These are phyloP conservation scores for Xenopus petersii DNA, from an alignment of 2,797 vertebrate genomes.

Conservation along the genomic window DNA sequence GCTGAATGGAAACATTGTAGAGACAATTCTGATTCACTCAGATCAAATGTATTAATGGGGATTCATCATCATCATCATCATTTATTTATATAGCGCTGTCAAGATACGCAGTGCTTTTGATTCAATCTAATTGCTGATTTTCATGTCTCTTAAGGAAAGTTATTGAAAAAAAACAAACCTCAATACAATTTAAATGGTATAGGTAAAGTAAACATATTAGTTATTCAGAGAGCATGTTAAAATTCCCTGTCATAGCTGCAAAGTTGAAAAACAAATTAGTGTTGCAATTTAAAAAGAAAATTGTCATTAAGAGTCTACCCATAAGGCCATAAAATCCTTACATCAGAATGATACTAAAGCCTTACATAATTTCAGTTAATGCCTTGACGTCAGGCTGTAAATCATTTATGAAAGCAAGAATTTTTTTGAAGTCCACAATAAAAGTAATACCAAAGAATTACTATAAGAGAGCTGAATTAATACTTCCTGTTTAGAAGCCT, in stretches of 20 bases:
- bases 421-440: too few relatives aligned
- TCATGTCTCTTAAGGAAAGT: conserved; percentile 14
- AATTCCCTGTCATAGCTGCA: conserved; percentile 30
- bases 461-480: too few relatives aligned
- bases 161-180: neutral
- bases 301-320: conserved; percentile 17
- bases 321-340: conserved; percentile 27
- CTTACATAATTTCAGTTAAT: conserved; percentile 33
- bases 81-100: too few relatives aligned
- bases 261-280: conserved; percentile 42
- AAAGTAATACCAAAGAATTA: too few relatives aligned
- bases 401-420: too few relatives aligned
- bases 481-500: too few relatives aligned
- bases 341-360: conserved; percentile 28
- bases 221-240: conserved; percentile 19
- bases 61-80: too few relatives aligned
- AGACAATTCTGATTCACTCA: conserved; percentile 45
- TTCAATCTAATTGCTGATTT: conserved; percentile 45
- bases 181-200: neutral
- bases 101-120: too few relatives aligned
- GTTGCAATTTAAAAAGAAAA: conserved; percentile 13
- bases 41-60: conserved; percentile 50
- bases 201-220: conserved; percentile 39
- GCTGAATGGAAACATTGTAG: conserved; percentile 52
- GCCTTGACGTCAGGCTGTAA: neutral